Evolutionary conservation across 2,797 vertebrate genomes (phyloP), one percentile per base, ranked within the genome.

Genomic region (Neopelma chrysocephalum): DNA sequence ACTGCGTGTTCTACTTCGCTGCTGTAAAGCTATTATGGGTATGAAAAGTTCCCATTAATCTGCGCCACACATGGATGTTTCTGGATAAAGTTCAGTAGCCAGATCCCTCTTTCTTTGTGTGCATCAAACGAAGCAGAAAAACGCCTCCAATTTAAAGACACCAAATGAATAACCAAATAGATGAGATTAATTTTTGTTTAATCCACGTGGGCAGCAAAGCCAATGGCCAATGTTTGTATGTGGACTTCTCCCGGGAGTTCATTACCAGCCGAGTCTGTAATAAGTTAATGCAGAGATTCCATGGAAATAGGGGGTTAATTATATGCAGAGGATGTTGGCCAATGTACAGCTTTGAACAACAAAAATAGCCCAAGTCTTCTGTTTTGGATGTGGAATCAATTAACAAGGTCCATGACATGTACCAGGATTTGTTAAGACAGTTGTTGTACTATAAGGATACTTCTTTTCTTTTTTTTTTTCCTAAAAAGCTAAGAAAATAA

Each of bases 31-130:
- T 96, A 94, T 97, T 96, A 95, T 86, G 90, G 64, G 91, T 96
- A 94, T 97, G 95, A 91, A 91, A 96, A 97, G 96, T 90, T 96
- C 96, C 97, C 84, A 90, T 96, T 97, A 97, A 97, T 97, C 96
- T 97, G 97, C 94, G 97, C 85, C 94, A 94, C 97, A 97, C 96
- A 97, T 96, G 97, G 91, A 95, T 97, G 95, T 92, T 97, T 97
- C 96, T 96, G 95, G 94, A 97, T 96, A 97, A 97, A 87, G 90
- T 90, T 97, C 94, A 96, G 93, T 97, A 95, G 97, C 95, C 94
- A 95, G 94, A 91, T 92, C 95, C 86, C 45, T 92, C 70, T 96
- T 96, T 82, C 94, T 96, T 96, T 95, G 94, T 96, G 94, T 73
- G 87, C 94, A 94, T 96, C 95, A 97, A 97, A 95, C 50, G 89